Conservation (phyloP, 2,797 vertebrate genomes). For the Acanthurus leucopareius region DNA sequence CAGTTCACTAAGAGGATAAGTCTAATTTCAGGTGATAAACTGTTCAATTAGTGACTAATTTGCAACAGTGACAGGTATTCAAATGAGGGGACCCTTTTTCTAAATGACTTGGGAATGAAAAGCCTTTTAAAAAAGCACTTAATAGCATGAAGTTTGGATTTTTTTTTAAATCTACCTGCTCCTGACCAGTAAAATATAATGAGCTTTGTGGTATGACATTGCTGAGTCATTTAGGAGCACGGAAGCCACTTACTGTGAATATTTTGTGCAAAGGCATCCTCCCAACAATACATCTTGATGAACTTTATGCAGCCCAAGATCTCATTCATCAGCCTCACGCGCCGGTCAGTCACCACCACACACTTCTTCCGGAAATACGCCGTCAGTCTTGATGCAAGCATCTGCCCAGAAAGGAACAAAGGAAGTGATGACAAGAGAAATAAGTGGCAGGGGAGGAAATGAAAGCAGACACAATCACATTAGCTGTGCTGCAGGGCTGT, state of each 20-base stretch:
- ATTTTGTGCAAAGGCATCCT: slow-evolving; percentile 87
- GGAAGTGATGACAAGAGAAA: slow-evolving; percentile 72
- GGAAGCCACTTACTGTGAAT: slow-evolving; percentile 83
- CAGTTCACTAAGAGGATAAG: slow-evolving; percentile 43
- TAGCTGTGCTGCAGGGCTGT: slow-evolving; percentile 65
- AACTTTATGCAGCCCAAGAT: slow-evolving; percentile 89
- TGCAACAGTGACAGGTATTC: slow-evolving; percentile 39
- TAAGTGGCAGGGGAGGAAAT: slow-evolving; percentile 79
- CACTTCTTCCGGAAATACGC: slow-evolving; percentile 89
- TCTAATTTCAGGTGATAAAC: slow-evolving; percentile 64
- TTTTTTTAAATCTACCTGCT: neutral
- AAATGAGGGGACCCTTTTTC: slow-evolving; percentile 52
- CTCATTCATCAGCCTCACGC: slow-evolving; percentile 90
- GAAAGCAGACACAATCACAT: slow-evolving; percentile 81
- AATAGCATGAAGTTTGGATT: slow-evolving; percentile 9
- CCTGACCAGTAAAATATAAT: slow-evolving; percentile 42
- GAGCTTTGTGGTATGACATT: slow-evolving; percentile 3
- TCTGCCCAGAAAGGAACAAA: slow-evolving; percentile 78
- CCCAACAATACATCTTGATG: slow-evolving; percentile 93
- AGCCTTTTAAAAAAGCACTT: slow-evolving; percentile 19
- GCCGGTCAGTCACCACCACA: slow-evolving; percentile 86
- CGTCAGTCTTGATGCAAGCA: slow-evolving; percentile 87
- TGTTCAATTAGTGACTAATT: slow-evolving; percentile 51
- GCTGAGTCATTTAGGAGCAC: slow-evolving; percentile 41
- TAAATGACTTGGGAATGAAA: slow-evolving; percentile 1